These are phyloP conservation scores for Salarias fasciatus DNA, from an alignment of 2,797 vertebrate species.

Conservation along the genomic window DNA sequence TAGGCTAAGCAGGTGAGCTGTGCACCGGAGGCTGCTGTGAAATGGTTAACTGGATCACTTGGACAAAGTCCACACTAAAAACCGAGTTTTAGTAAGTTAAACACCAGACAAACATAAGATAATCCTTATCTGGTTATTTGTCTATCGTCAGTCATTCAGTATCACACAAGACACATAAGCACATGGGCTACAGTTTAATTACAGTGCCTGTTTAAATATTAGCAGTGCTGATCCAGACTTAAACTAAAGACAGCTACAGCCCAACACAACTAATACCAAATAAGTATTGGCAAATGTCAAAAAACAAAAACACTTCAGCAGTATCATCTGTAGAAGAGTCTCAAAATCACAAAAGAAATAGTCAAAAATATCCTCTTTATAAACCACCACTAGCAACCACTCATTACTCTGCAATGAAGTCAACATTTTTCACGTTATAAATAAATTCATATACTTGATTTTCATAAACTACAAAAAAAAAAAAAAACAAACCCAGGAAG, in stretches of 20 bases:
- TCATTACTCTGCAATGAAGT: neutral
- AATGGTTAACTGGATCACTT: no score
- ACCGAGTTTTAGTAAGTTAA: no score
- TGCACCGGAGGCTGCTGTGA: no score
- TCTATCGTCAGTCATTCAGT: no score
- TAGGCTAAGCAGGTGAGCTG: no score
- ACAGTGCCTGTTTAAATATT: neutral
- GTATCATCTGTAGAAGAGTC: neutral
- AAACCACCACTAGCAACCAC: conserved; percentile 1
- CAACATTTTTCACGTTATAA: conserved; percentile 15
- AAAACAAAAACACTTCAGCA: neutral
- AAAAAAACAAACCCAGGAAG: neutral
- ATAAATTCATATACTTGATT: neutral
- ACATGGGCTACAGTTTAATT: neutral
- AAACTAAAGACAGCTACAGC: neutral
- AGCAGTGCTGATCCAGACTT: conserved; percentile 1
- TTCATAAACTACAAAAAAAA: neutral
- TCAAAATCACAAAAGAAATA: neutral
- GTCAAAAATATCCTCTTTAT: neutral
- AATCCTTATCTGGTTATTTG: no score
- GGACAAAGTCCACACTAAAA: no score
- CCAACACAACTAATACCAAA: neutral
- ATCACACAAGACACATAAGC: neutral
- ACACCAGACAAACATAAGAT: no score
- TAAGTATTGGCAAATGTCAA: neutral